phyloP scores from a whole-genome alignment of 2,888 invertebrate genomes.

The Tuberolachnus salignus region DNA sequence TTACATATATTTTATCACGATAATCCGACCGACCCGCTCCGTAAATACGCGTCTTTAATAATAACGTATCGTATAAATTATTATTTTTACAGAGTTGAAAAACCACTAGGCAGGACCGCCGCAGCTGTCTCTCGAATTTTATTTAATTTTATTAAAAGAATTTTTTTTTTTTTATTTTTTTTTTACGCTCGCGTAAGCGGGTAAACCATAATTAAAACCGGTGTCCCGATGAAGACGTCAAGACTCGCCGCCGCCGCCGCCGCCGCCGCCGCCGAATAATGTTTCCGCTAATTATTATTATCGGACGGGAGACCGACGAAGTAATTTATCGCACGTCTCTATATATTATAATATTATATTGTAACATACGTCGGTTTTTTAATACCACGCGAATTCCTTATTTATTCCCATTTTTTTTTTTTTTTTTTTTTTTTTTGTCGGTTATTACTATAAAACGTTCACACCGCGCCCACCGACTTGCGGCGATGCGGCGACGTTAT shows the following conservation, averaged over 20 bases:
- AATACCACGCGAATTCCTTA: no score
- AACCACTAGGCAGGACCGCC: not conserved
- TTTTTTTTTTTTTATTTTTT: no score
- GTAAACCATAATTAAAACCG: conserved; percentile 2
- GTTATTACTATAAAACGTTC: no score
- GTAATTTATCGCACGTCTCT: not conserved
- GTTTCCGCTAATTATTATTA: not conserved
- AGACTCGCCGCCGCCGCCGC: not conserved
- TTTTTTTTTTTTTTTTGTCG: no score
- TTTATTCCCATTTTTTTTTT: no score
- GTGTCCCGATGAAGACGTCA: conserved; percentile 15
- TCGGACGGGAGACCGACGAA: not conserved
- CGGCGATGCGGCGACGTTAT: no score
- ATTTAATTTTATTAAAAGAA: not conserved
- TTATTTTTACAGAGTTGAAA: not conserved
- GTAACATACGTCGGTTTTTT: not conserved
- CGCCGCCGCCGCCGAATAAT: not conserved
- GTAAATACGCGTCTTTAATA: no score
- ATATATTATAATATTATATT: not conserved
- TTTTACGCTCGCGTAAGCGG: not conserved
- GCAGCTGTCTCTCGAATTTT: not conserved
- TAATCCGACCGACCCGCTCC: no score
- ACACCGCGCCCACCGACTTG: no score
- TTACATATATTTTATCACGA: no score
- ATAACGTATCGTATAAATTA: no score